These are phyloP conservation scores for Numenius arquata DNA, from an alignment of 2,113 vertebrate species.

Conservation along the genomic window DNA sequence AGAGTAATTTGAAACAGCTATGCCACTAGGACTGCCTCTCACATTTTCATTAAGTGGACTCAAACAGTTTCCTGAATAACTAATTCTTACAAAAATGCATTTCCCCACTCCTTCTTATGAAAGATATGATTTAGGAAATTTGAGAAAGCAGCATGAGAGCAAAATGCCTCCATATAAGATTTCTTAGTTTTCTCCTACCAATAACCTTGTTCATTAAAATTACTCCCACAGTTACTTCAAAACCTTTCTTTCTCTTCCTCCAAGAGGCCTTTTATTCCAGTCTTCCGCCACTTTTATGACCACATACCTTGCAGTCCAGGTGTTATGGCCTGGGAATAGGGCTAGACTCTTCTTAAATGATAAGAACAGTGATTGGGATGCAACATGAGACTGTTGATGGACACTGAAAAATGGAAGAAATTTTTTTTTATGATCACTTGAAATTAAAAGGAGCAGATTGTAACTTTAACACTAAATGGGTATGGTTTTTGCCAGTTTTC, in stretches of 20 bases:
- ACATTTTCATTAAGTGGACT: background rate
- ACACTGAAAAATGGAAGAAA: background rate
- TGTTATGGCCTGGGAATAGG: background rate
- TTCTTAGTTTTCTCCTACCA: background rate
- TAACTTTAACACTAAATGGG: background rate
- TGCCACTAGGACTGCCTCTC: background rate
- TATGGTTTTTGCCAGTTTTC: background rate
- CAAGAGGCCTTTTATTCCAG: background rate
- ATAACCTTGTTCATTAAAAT: background rate
- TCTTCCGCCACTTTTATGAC: background rate
- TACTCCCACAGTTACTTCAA: background rate
- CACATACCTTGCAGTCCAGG: background rate
- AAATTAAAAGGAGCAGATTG: background rate
- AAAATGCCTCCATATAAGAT: background rate
- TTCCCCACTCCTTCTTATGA: background rate
- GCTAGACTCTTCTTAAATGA: background rate
- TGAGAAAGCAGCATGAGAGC: background rate
- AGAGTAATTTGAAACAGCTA: background rate
- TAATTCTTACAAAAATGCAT: background rate
- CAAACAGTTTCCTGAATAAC: background rate
- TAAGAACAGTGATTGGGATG: background rate
- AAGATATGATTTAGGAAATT: background rate
- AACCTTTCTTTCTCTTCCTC: background rate
- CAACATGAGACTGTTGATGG: background rate
- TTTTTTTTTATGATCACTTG: background rate